phyloP scores from a whole-genome alignment of 2,113 vertebrate genomes.

The Otocyon megalotis region DNA sequence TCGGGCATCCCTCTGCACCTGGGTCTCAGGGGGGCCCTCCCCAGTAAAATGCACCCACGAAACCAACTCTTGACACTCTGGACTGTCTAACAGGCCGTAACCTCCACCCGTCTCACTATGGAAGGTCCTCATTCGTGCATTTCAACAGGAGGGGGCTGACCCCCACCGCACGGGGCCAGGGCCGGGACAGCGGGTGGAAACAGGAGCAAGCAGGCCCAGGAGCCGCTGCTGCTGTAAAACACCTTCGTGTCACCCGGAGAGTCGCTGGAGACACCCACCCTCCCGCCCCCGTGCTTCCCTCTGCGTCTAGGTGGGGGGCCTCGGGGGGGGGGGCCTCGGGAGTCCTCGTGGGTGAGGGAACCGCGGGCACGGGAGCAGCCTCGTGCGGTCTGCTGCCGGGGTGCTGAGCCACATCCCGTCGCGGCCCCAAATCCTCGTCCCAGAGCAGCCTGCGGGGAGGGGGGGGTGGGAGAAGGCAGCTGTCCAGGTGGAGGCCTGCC shows the following conservation, averaged over 20 bases:
- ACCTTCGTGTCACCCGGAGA: slow-evolving; percentile 53
- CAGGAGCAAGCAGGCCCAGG: not conserved
- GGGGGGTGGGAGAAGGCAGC: not conserved
- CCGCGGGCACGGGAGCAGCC: not conserved
- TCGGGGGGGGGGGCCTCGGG: slow-evolving; percentile 29
- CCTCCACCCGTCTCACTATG: not conserved
- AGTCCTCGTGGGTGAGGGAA: not conserved
- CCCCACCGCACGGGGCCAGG: too few relatives aligned
- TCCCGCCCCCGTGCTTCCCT: not conserved
- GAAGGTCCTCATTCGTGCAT: not conserved
- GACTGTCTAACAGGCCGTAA: not conserved
- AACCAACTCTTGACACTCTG: not conserved
- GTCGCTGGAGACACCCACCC: not conserved
- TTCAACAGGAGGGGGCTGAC: not conserved
- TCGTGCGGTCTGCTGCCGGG: not conserved
- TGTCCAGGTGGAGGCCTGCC: not conserved
- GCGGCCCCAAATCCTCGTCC: not conserved
- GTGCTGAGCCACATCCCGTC: not conserved
- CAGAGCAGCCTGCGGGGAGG: not conserved
- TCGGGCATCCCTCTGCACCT: not conserved
- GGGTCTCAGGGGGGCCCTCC: not conserved
- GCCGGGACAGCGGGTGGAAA: too few relatives aligned
- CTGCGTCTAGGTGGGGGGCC: not conserved
- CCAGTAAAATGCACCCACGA: not conserved
- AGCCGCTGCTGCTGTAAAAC: not conserved